Evolutionary conservation across 2,797 vertebrate genomes (phyloP), one percentile per base, ranked within the genome.

Genomic region (Glyptemys insculpta): DNA sequence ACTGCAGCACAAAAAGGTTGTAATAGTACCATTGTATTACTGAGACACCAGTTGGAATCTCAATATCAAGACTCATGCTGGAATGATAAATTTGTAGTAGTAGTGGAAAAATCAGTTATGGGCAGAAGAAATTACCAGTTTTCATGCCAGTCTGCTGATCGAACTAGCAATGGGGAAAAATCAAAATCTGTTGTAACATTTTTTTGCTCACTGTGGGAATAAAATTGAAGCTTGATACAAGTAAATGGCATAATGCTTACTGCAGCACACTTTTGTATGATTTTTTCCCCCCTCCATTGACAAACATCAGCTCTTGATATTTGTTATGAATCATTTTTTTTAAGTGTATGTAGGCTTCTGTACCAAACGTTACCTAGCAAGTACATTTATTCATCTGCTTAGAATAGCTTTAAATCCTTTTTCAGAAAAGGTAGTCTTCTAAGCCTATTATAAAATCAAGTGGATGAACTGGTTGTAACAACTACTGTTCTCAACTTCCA

Each of bases 101-200:
- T 44, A 76, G 44, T 47, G 15, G 68, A 49, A 29, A 47, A 68
- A 27, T 29, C 74, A 29, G 25, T 16, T 47, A 29, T 76, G 25
- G 44, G 14, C 27, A 31, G 44, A 23, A 74, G 68, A 49, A 49
- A 1, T 4, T 12, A 6, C 14, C 4, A 12, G 1, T 50, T 44
- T n/a, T 25, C 0, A 0, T n/a, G 31, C 44, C 86, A 47, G 21
- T 68, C 47, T 54, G 82, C 83, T 49, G 52, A 65, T 87, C 25
- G 23, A 14, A 79, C 5, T 54, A 12, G 19, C 25, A 49, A 29
- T 0, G 2, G 79, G 34, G 16, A 49, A 79, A 93, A 54, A 68
- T 18, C n/a, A 37, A 72, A 1, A 3, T 65, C 18, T 54, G 5
- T 23, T 23, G 53, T 37, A 68, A 15, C 44, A 10, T 81, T 65